phyloP scores from a whole-genome alignment of 2,888 invertebrate species.

The Calephelis perditalis region DNA sequence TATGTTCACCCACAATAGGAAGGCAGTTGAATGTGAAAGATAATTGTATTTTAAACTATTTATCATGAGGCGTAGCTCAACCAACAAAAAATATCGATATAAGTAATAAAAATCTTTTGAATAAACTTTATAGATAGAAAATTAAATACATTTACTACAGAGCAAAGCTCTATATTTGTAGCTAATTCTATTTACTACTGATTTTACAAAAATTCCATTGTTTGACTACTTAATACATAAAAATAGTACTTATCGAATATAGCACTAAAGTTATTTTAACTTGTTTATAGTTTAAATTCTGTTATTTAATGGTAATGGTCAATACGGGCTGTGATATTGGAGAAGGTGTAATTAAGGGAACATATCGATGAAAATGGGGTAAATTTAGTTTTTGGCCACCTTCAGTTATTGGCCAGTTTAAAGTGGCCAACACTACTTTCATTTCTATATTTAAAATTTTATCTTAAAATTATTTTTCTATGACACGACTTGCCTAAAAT shows the following conservation, averaged over 20 bases:
- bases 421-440: too few species aligned
- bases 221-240: conserved; percentile 33
- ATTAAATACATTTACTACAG: conserved; percentile 27
- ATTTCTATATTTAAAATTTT: too few species aligned
- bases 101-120: conserved; percentile 23
- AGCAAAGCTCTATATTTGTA: conserved; percentile 29
- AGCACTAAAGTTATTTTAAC: conserved; percentile 41
- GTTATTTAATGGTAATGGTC: conserved; percentile 59
- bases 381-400: background rate
- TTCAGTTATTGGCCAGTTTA: conserved; percentile 1
- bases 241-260: conserved; percentile 48
- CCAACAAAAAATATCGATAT: conserved; percentile 7
- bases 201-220: conserved; percentile 35
- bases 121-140: conserved; percentile 27
- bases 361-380: conserved; percentile 40
- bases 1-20: too few species aligned
- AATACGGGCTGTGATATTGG: conserved; percentile 68
- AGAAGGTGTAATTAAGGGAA: conserved; percentile 59
- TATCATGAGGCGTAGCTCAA: conserved; percentile 16
- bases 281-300: conserved; percentile 55
- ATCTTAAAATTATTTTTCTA: too few species aligned
- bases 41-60: conserved; percentile 17
- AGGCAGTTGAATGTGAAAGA: conserved; percentile 7
- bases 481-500: too few species aligned
- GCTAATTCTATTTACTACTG: conserved; percentile 20